Conservation (phyloP, 2,888 invertebrate species). For the Ophion obscuratus region DNA sequence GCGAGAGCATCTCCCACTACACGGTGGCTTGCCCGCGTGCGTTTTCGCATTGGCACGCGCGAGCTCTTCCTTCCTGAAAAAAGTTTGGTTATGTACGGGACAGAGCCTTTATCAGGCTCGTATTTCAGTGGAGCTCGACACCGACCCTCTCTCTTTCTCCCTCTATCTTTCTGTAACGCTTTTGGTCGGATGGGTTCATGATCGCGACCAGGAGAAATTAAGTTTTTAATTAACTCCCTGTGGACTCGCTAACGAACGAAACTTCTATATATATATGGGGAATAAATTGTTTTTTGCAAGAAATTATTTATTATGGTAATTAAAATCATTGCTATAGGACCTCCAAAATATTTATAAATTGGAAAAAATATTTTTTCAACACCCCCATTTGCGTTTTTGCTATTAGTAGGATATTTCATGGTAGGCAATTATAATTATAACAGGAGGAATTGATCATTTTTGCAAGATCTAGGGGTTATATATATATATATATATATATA, state of each 20-base stretch:
- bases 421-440: too few relatives aligned
- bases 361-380: too few relatives aligned
- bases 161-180: constrained; percentile 1
- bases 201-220: constrained; percentile 80
- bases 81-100: constrained; percentile 77
- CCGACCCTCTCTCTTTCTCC: constrained; percentile 13
- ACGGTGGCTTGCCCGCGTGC: constrained; percentile 11
- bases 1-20: constrained; percentile 1
- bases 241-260: constrained; percentile 81
- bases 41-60: constrained; percentile 60
- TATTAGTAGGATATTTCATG: too few relatives aligned
- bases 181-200: constrained; percentile 77
- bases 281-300: too few relatives aligned
- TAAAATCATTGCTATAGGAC: too few relatives aligned
- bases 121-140: constrained; percentile 79
- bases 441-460: too few relatives aligned
- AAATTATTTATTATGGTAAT: too few relatives aligned
- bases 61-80: constrained; percentile 70
- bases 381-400: too few relatives aligned
- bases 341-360: too few relatives aligned
- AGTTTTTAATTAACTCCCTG: constrained; percentile 83
- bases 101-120: constrained; percentile 82
- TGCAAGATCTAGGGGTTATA: too few relatives aligned
- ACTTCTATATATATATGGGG: background rate
- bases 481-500: too few relatives aligned